These are phyloP conservation scores for Ahaetulla prasina DNA, from an alignment of 2,113 vertebrate genomes.

Conservation along the genomic window DNA sequence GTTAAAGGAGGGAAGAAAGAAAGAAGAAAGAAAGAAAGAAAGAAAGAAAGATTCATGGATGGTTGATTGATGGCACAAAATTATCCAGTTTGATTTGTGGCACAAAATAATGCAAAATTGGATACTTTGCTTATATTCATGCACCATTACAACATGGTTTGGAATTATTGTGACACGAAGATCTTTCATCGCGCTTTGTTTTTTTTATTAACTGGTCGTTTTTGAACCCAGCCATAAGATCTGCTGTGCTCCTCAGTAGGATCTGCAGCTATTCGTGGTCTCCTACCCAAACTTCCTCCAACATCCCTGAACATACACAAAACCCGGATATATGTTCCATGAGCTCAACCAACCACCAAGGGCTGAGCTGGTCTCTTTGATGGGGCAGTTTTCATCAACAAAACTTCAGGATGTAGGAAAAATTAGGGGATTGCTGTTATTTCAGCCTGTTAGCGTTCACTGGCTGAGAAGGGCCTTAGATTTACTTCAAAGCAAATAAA, in stretches of 20 bases:
- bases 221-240: no score
- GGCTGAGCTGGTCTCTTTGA: not conserved
- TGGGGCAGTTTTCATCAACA: not conserved
- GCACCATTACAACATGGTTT: no score
- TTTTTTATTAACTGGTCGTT: no score
- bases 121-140: no score
- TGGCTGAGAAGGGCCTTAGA: not conserved
- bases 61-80: no score
- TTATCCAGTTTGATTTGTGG: no score
- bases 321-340: slow-evolving; percentile 59
- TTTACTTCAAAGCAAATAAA: not conserved
- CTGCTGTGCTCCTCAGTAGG: no score
- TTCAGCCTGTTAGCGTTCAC: not conserved
- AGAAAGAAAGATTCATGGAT: no score
- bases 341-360: not conserved
- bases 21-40: no score
- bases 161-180: no score
- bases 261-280: slow-evolving; percentile 82
- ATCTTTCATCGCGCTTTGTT: no score
- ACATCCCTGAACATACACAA: slow-evolving; percentile 95
- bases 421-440: not conserved
- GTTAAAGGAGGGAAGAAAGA: not conserved
- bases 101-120: no score
- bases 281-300: slow-evolving; percentile 91
- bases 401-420: not conserved